Base-by-base conservation (phyloP, 2,888 invertebrate genomes). In the Agrotis puta region DNA sequence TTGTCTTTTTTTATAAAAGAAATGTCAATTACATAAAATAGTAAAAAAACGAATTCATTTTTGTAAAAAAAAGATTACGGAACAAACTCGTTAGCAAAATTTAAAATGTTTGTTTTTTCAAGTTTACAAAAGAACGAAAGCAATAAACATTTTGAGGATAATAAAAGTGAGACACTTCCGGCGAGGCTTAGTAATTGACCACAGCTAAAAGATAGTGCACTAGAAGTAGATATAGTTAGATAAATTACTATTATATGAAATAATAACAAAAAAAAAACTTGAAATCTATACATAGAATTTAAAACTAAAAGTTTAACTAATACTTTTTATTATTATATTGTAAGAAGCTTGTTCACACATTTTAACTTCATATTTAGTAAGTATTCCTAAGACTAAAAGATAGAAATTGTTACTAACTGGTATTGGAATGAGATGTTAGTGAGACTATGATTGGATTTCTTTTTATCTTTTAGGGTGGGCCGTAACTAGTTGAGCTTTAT, bases 271-370 rank as follows among this genome's bases (percentile, higher is more conserved):
- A 92, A 90, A 91, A 94, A 94, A 93, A 92, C 94, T 95, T 95
- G 92, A 95, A 95, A 94, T 95, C 94, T 95, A 96, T 95, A 94
- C 92, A 95, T 96, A 95, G 95, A 93, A 95, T 94, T 94, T 91
- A 94, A 95, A 94, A 93, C 93, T 94, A 92, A 94, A 95, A 95
- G 92, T 94, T 94, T 94, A 95, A 94, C 92, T 95, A 95, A 94
- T 95, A 95, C 94, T 94, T 95, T 95, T 95, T 94, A 95, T 95
- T 95, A 95, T 93, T 93, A 93, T 90, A 93, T 90, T 92, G 89
- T 96, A 96, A 95, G 94, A 94, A 88, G 96, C 96, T 96, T 96
- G 95, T 95, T 96, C 96, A 95, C 95, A 95, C 94, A 92, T 95
- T 95, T 95, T 95, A 95, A 94, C 95, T 95, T 95, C 94, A 92